Conservation (phyloP, 2,113 vertebrate species). For the Limnothrissa miodon region DNA sequence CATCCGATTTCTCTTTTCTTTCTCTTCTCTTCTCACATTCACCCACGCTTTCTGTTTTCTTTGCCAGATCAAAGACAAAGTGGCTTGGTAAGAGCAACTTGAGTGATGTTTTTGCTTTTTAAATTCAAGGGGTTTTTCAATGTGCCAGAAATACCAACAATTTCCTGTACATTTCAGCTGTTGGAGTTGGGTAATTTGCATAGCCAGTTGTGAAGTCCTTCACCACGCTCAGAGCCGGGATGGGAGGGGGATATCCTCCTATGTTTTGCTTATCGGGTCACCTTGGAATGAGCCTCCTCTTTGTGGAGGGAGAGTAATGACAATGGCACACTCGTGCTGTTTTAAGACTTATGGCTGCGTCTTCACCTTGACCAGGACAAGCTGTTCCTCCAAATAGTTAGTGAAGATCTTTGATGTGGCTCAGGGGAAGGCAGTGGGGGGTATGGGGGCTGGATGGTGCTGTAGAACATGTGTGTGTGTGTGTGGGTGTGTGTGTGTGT, state of each 20-base stretch:
- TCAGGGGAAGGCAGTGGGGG: conserved; percentile 29
- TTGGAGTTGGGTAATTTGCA: background rate
- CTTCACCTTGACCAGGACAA: conserved; percentile 72
- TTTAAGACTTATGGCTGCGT: conserved; percentile 63
- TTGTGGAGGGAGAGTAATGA: conserved; percentile 45
- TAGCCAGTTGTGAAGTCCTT: conserved; percentile 1
- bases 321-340: conserved; percentile 54
- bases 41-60: background rate
- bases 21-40: background rate
- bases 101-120: conserved; percentile 10
- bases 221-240: background rate
- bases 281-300: conserved; percentile 61
- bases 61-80: conserved; percentile 4
- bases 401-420: conserved; percentile 64
- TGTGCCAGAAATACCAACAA: background rate
- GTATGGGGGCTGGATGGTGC: background rate
- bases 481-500: background rate
- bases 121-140: background rate
- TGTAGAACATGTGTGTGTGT: conserved; percentile 29
- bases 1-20: background rate
- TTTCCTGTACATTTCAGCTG: background rate
- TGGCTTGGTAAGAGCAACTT: background rate
- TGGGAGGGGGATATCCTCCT: background rate
- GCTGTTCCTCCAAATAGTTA: conserved; percentile 62
- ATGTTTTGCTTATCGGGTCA: conserved; percentile 59